These are phyloP conservation scores for Drosophila bocki DNA, from an alignment of 1,140 invertebrate genomes.

Conservation along the genomic window DNA sequence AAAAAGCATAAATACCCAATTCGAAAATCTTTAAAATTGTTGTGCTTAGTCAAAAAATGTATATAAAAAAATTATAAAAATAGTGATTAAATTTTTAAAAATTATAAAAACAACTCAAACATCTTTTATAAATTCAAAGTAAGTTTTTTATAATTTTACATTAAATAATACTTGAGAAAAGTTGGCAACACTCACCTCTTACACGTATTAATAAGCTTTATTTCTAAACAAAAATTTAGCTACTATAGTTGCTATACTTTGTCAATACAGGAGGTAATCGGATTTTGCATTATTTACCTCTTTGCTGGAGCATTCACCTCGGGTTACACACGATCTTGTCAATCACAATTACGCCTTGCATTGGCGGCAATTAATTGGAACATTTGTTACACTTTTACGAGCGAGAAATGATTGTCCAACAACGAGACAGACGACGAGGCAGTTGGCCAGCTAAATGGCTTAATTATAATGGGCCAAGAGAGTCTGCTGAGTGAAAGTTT, in stretches of 20 bases:
- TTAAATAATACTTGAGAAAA: background rate
- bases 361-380: slow-evolving; percentile 21
- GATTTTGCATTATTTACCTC: slow-evolving; percentile 1
- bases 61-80: background rate
- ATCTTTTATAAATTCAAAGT: background rate
- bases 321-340: slow-evolving; percentile 15
- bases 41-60: background rate
- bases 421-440: slow-evolving; percentile 7
- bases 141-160: background rate
- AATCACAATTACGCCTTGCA: slow-evolving; percentile 45
- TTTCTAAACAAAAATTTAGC: background rate
- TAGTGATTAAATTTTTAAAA: background rate
- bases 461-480: slow-evolving; percentile 61
- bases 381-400: slow-evolving; percentile 67
- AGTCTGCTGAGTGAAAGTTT: slow-evolving; percentile 47
- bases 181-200: background rate
- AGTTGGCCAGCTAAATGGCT: slow-evolving; percentile 60
- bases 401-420: slow-evolving; percentile 49
- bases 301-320: slow-evolving; percentile 47
- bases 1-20: too few relatives aligned
- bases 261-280: background rate
- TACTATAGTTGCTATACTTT: background rate
- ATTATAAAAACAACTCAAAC: background rate
- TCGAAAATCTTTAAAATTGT: background rate
- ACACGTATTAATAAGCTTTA: background rate